Base-by-base conservation (phyloP, 2,888 invertebrate species). In the Cephus spinipes region DNA sequence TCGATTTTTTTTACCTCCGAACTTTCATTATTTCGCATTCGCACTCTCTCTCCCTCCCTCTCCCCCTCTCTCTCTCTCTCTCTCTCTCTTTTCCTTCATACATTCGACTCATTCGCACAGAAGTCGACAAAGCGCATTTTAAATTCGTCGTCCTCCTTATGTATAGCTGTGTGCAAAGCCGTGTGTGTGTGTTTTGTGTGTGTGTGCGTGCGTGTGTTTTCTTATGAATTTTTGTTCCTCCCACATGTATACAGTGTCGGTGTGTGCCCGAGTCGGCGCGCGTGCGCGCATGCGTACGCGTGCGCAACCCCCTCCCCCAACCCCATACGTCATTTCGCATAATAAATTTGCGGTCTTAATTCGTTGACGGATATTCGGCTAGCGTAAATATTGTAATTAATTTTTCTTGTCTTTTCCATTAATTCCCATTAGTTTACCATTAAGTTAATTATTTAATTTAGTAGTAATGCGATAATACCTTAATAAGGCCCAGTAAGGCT, bases 401-500 rank as follows among this genome's bases (percentile, higher is more conserved):
- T 35, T 71, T 33, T 68, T 73, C 1, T 69, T 77, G 30, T 40
- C 71, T 73, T 76, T 79, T 80, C 77, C 79, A 73, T 79, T 74
- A 75, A 76, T 74, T 78, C 80, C 81, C 82, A 81, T 87, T 85
- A 85, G 85, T 88, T 87, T 85, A 85, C 81, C 82, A 83, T 85
- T 86, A 83, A 81, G 78, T 86, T 87, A 87, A 85, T 83, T 88
- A 88, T 79, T 87, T 82, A 89, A 89, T 90, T 89, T 87, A 89
- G 86, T 88, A 90, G 83, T 90, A 88, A 89, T 90, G 90, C 87
- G 88, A 90, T 90, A 90, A 91, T 91, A 90, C 87, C 86, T 90
- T 91, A 91, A 88, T 91, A 91, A 91, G 91, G 91, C 91, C 91
- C 89, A 91, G 90, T 91, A 91, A 91, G 91, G 91, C 91, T 90